A percentile compares a stretch with the other conserved stretches of the same genome.
These are phyloP conservation scores for Volucella inanis DNA, from an alignment of 2,888 invertebrate species.

Conservation along the genomic window DNA sequence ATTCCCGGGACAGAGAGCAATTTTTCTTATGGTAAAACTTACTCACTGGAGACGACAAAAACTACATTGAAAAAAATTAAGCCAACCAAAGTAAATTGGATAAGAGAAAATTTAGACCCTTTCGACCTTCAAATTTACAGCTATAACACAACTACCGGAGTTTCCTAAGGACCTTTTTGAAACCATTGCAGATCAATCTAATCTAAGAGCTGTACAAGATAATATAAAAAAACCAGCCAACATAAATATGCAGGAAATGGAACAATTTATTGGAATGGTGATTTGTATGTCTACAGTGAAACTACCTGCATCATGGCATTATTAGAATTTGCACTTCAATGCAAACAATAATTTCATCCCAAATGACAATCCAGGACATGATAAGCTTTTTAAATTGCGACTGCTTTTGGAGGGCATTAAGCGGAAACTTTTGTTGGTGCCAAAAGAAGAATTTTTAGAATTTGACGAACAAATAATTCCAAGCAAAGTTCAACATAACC, in stretches of 20 bases:
- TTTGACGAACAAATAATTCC: conserved; percentile 80
- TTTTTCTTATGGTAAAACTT: no score
- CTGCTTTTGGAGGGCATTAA: not conserved
- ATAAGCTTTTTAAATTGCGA: not conserved
- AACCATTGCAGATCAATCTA: not conserved
- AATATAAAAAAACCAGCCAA: conserved; percentile 5
- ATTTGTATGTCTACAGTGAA: not conserved
- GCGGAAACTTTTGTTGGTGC: not conserved
- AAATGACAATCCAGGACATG: not conserved
- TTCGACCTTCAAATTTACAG: conserved; percentile 2
- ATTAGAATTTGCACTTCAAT: not conserved
- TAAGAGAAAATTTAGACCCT: not conserved
- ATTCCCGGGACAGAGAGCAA: not conserved
- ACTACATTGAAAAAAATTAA: not conserved
- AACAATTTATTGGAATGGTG: not conserved
- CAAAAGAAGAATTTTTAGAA: conserved; percentile 76
- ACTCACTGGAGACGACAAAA: not conserved
- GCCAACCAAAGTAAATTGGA: not conserved
- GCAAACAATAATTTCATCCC: not conserved
- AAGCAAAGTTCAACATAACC: conserved; percentile 75
- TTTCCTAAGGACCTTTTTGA: not conserved
- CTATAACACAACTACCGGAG: not conserved
- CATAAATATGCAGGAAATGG: not conserved
- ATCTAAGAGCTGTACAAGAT: conserved; percentile 6
- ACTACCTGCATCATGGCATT: not conserved